phyloP scores from a whole-genome alignment of 2,797 vertebrate species.

The Dendrocincla tyrannina region DNA sequence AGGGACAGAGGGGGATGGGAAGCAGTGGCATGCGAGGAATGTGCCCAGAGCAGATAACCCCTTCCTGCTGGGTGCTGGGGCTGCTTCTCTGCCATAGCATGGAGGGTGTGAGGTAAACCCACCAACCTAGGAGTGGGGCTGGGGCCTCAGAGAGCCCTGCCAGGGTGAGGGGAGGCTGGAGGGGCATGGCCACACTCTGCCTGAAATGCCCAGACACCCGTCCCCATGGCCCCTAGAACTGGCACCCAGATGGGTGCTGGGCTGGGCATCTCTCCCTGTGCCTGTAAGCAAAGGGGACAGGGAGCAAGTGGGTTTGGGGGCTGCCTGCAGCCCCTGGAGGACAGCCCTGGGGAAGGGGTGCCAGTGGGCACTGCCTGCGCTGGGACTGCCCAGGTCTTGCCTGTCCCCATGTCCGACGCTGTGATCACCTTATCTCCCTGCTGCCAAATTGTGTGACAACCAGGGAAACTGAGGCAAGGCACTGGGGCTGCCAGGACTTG shows the following conservation, averaged over 20 bases:
- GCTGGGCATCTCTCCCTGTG: background rate
- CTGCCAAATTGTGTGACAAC: background rate
- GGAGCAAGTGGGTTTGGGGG: background rate
- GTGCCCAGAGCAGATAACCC: slow-evolving; percentile 16
- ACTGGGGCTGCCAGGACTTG: rapidly evolving
- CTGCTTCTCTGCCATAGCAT: rapidly evolving
- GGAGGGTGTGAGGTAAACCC: background rate
- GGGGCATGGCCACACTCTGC: background rate
- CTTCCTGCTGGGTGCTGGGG: background rate
- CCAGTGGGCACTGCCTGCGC: background rate
- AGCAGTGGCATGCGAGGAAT: slow-evolving; percentile 36
- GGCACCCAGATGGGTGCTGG: background rate
- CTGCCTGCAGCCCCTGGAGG: background rate
- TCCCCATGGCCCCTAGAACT: background rate
- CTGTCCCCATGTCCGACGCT: rapidly evolving
- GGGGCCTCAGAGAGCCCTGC: background rate
- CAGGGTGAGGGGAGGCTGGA: rapidly evolving
- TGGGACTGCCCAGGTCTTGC: background rate
- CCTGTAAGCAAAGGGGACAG: rapidly evolving
- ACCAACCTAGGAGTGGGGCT: background rate
- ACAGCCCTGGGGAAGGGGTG: background rate
- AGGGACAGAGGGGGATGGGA: background rate
- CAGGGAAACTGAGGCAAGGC: background rate
- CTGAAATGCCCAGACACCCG: rapidly evolving
- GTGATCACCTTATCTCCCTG: rapidly evolving